Evolutionary conservation across 2,888 invertebrate genomes (phyloP).

Genomic region (Dexiosoma caninum): DNA sequence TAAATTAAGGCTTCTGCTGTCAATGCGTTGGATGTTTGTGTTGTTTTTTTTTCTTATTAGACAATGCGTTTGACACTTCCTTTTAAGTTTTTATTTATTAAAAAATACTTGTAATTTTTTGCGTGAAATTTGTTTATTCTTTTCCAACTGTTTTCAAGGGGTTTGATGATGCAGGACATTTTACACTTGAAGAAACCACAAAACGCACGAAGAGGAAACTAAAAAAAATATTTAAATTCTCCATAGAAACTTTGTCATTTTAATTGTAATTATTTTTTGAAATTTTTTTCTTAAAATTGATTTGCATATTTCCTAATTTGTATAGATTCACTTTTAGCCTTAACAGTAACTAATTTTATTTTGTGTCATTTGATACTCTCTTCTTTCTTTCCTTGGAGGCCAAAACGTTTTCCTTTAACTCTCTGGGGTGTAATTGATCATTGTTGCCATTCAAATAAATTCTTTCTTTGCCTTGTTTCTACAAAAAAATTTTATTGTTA

Average conservation of each 20-base stretch:
- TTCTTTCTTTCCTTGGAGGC: slow-evolving; percentile 4
- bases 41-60: not conserved
- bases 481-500: slow-evolving; percentile 33
- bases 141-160: slow-evolving; percentile 19
- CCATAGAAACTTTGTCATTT: slow-evolving; percentile 15
- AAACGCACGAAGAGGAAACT: slow-evolving; percentile 17
- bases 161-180: slow-evolving; percentile 73
- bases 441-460: slow-evolving; percentile 32
- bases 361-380: slow-evolving; percentile 49
- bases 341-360: slow-evolving; percentile 45
- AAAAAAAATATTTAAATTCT: not conserved
- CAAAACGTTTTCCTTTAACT: slow-evolving; percentile 9
- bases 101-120: slow-evolving; percentile 47
- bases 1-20: slow-evolving; percentile 52
- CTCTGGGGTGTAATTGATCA: slow-evolving; percentile 66
- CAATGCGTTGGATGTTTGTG: slow-evolving; percentile 48
- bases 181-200: slow-evolving; percentile 74
- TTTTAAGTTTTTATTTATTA: not conserved
- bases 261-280: slow-evolving; percentile 50
- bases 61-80: slow-evolving; percentile 56
- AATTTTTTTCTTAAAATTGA: slow-evolving; percentile 29
- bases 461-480: slow-evolving; percentile 2
- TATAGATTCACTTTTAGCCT: not conserved
- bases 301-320: slow-evolving; percentile 56
- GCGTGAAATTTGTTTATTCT: not conserved